Base-by-base conservation (phyloP, 2,888 invertebrate species). In the Dusona sp. region DNA sequence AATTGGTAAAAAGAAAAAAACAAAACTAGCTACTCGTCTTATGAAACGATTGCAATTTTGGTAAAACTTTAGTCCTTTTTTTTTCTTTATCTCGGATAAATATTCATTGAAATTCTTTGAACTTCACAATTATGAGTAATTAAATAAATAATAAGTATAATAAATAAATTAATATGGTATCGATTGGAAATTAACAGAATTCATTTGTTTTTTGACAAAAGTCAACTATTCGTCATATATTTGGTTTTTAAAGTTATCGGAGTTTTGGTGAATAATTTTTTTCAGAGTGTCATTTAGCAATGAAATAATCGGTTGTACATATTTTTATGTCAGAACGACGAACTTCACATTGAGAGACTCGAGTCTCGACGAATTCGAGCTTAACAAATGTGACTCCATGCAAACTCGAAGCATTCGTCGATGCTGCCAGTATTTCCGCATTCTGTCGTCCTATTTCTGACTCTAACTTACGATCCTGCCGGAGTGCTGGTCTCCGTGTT, bases 331-430 rank as follows among this genome's bases (percentile, higher is more conserved):
- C 61, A 19, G 86, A 84, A 88, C 89, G 88, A 90, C 89, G 90
- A 91, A 91, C 90, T 90, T 91, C 89, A 90, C 91, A 91, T 91
- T 91, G 91, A 91, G 91, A 91, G 25, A 16, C 33, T 73, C 19
- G 45, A 48, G 57, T n/a, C 61, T 33, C 51, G 68, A 68, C 74
- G 57, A 82, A 78, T 78, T 65, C 72, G 65, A 79, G 70, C 25
- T 65, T 16, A 65, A 29, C 42, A 67, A 54, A 70, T 65, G 67
- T 77, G 70, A 87, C 82, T 83, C 85, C 86, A 82, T 86, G 87
- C 88, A 88, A 82, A 84, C 85, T 86, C 88, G 87, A 83, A 79
- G 87, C 67, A 82, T 70, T 68, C 70, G 73, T 79, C 81, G 78
- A 87, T 64, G 83, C 84, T 88, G 88, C 87, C 89, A 88, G 89